Percentiles rank a stretch among this genome's conserved stretches.
phyloP scores from a whole-genome alignment of 2,797 vertebrate species.

The Poecile montanus region DNA sequence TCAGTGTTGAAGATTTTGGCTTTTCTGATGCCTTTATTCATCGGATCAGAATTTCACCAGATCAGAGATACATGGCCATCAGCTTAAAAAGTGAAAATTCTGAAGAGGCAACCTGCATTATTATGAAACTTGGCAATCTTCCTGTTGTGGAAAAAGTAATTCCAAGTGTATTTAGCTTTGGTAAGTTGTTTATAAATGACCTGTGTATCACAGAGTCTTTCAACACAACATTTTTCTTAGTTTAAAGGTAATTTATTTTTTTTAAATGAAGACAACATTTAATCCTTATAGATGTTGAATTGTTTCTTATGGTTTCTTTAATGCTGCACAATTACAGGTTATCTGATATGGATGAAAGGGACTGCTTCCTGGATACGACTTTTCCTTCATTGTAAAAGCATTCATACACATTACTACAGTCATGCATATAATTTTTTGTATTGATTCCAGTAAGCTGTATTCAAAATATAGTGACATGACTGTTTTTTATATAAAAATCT shows the following conservation, averaged over 20 bases:
- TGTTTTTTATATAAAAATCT: background rate
- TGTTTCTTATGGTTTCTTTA: background rate
- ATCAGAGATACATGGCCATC: conserved; percentile 84
- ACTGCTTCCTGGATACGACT: background rate
- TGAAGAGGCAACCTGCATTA: conserved; percentile 82
- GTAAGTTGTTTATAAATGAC: conserved; percentile 74
- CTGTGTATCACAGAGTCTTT: background rate
- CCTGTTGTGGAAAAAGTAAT: conserved; percentile 74
- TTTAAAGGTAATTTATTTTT: background rate
- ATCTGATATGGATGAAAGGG: background rate
- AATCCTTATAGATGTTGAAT: background rate
- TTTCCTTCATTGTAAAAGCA: background rate
- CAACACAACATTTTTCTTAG: background rate
- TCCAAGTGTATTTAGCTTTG: conserved; percentile 88
- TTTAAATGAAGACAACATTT: background rate
- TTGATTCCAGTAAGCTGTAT: background rate
- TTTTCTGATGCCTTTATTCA: conserved; percentile 82
- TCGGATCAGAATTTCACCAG: conserved; percentile 88
- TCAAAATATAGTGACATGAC: background rate
- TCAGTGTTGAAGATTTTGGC: conserved; percentile 76
- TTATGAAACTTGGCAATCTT: conserved; percentile 78
- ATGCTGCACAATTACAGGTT: background rate
- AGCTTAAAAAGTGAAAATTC: conserved; percentile 79
- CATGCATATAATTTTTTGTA: background rate
- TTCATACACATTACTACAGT: background rate